Base-by-base conservation (phyloP, 1,140 invertebrate genomes). In the Lineus longissimus region DNA sequence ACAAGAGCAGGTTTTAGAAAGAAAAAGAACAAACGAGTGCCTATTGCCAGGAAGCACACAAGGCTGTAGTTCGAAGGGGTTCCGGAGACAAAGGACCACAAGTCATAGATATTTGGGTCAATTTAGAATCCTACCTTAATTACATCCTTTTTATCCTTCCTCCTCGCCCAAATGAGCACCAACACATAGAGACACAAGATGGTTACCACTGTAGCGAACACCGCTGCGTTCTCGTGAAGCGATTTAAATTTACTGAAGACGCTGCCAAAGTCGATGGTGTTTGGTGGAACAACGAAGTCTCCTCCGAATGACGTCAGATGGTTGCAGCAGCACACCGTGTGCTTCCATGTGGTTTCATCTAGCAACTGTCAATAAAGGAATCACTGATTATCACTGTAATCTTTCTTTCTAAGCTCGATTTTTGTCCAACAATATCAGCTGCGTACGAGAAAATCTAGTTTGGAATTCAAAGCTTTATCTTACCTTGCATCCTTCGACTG, bases 221-320 rank as follows among this genome's bases (percentile, higher is more conserved):
- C 80, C 11, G 79, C 79, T 6, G 80, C 74, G 61, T 80, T 81
- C 62, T 80, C 78, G 40, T 64, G 70, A 7, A 81, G 73, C 55
- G 77, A 70, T 36, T 72, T 74, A 63, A 81, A 81, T 63, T 80
- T 78, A 27, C 72, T 74, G 75, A 85, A 86, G 0, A 86, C 84
- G 61, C 85, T 86, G 30, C 67, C 75, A 69, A 86, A 86, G 71
- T 86, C 84, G 22, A 86, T 85, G 6, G 84, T 83, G 71, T 86
- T 86, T 0, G 84, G 84, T 25, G 80, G 77, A 0, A 84, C 81
- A 56, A 84, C 83, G 59, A 85, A 84, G 62, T 85, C 84, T 19
- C 83, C 81, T 1, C 83, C 85, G 70, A 86, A 86, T 13, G 83
- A 83, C 2, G 85, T 85, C 71, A 86, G 73, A 71, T 86, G 85